Conservation (phyloP, 1,140 invertebrate genomes). For the Pentalonia nigronervosa region DNA sequence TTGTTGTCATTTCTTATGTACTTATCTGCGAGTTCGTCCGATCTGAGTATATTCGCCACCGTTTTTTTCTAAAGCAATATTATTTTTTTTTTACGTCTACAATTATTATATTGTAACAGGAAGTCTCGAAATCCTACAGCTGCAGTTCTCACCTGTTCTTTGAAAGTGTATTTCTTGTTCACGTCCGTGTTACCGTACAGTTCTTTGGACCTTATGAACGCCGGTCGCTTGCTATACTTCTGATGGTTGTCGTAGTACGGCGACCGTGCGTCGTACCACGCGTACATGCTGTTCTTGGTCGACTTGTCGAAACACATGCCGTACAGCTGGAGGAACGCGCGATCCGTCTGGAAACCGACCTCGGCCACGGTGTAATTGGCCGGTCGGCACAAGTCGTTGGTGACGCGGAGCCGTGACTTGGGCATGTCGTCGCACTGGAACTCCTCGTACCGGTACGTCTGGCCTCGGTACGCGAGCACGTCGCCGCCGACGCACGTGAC, state of each 20-base stretch:
- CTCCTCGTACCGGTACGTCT: background rate
- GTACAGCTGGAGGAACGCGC: background rate
- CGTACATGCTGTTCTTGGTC: conserved; percentile 13
- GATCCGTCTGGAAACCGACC: background rate
- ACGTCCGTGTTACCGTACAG: conserved; percentile 31
- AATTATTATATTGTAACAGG: too few species aligned
- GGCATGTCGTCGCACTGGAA: conserved; percentile 14
- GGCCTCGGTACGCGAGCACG: background rate
- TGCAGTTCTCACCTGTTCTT: conserved; percentile 1
- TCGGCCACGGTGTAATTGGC: background rate
- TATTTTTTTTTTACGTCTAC: background rate
- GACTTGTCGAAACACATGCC: conserved; percentile 24
- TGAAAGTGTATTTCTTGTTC: conserved; percentile 30
- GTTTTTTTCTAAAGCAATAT: conserved; percentile 58
- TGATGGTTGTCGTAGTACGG: conserved; percentile 18
- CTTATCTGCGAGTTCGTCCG: conserved; percentile 47
- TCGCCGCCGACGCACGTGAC: background rate
- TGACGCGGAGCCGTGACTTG: background rate
- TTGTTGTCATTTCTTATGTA: conserved; percentile 59
- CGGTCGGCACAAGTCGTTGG: background rate
- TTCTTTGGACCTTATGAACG: background rate
- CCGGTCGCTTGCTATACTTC: background rate
- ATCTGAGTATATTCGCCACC: conserved; percentile 60
- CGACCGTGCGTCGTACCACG: conserved; percentile 10
- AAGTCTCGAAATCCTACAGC: too few species aligned